Conservation (phyloP, 2,113 vertebrate species). For the Neopipo cinnamomea region DNA sequence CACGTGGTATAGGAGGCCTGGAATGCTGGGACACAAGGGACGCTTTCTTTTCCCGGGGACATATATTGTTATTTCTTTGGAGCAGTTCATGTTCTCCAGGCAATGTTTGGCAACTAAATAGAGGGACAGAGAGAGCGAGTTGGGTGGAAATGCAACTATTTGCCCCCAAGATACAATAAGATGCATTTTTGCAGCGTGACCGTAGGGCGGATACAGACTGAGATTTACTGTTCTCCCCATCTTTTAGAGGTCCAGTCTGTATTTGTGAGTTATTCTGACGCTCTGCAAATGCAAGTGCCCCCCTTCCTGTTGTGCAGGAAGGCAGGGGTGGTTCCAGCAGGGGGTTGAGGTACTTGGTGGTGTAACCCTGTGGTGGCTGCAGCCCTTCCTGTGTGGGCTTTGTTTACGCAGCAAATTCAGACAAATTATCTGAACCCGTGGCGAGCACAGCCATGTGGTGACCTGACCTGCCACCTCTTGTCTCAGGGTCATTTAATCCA, state of each 20-base stretch:
- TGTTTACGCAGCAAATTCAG: slow-evolving; percentile 29
- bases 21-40: neutral
- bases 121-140: neutral
- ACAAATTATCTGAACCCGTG: neutral
- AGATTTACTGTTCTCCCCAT: neutral
- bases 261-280: neutral
- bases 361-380: neutral
- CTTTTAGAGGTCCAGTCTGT: neutral
- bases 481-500: neutral
- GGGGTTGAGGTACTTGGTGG: neutral
- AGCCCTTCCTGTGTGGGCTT: slow-evolving; percentile 14
- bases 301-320: neutral
- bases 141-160: neutral
- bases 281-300: neutral
- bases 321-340: neutral
- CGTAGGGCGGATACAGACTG: neutral
- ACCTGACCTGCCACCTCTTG: neutral
- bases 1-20: neutral
- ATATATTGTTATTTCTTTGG: neutral
- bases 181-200: neutral
- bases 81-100: neutral
- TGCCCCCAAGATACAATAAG: neutral
- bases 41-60: neutral
- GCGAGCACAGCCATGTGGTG: neutral
- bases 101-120: neutral